Conservation (phyloP, 2,797 vertebrate species). For the Salmo trutta region DNA sequence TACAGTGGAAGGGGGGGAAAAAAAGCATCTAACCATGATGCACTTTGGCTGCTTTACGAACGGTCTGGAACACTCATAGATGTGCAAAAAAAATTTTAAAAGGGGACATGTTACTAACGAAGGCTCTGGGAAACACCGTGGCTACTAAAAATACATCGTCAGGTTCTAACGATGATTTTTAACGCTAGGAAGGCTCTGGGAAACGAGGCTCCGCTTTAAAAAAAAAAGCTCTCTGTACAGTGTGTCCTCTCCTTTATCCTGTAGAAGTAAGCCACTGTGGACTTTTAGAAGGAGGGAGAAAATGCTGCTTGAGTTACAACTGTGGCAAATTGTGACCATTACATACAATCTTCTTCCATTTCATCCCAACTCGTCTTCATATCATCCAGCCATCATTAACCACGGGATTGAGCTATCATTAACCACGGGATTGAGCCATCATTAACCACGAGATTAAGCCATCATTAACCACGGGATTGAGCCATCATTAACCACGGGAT, state of each 20-base stretch:
- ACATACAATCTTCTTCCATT: conserved; percentile 54
- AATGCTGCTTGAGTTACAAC: conserved; percentile 46
- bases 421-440: conserved; percentile 13
- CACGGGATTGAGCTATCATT: conserved; percentile 10
- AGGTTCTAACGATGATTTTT: too few species aligned
- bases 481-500: neutral
- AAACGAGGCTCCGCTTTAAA: neutral
- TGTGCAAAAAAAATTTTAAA: too few species aligned
- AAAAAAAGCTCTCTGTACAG: neutral
- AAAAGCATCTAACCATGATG: too few species aligned
- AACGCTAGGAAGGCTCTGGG: too few species aligned
- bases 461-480: conserved; percentile 2
- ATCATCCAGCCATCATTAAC: conserved; percentile 16
- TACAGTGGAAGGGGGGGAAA: too few species aligned
- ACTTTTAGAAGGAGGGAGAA: conserved; percentile 26
- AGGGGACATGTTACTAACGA: too few species aligned
- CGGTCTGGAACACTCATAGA: too few species aligned
- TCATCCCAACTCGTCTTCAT: conserved; percentile 23
- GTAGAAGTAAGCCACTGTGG: neutral
- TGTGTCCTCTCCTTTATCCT: neutral
- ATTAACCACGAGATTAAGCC: conserved; percentile 13
- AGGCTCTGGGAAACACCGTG: too few species aligned
- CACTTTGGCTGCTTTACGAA: too few species aligned
- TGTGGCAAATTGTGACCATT: conserved; percentile 51
- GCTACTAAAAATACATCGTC: too few species aligned